Conservation (phyloP, 2,113 vertebrate genomes). For the Chloropsis cyanopogon region DNA sequence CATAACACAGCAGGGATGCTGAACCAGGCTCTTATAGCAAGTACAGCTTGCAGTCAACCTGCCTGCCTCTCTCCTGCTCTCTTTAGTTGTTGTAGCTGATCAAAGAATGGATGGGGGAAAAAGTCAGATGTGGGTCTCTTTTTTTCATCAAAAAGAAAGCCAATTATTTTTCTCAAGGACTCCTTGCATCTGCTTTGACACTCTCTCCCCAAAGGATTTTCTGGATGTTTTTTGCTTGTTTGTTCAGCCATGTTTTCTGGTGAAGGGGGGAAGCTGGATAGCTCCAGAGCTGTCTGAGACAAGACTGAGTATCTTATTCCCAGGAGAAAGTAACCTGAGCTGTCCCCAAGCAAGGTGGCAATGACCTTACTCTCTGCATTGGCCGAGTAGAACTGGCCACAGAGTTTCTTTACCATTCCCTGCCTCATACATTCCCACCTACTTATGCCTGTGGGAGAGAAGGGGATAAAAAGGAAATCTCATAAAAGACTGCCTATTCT, state of each 20-base stretch:
- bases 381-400: background rate
- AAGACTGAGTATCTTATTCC: background rate
- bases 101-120: background rate
- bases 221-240: slow-evolving; percentile 13
- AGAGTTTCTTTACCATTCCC: background rate
- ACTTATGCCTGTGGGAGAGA: background rate
- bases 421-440: slow-evolving; percentile 8
- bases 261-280: background rate
- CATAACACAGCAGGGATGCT: background rate
- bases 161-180: slow-evolving; percentile 49
- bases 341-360: background rate
- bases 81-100: background rate
- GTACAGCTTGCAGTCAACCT: background rate
- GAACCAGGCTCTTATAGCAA: background rate
- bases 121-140: background rate
- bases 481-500: slow-evolving; percentile 17
- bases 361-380: slow-evolving; percentile 8
- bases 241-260: background rate
- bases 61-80: background rate
- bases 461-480: background rate
- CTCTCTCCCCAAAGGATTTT: slow-evolving; percentile 26
- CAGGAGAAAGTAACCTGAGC: background rate
- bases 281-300: background rate
- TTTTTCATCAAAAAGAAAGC: slow-evolving; percentile 7
- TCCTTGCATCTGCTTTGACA: slow-evolving; percentile 10